A percentile compares a stretch with the other conserved stretches of the same genome.
These are phyloP conservation scores for Poeciliopsis prolifica DNA, from an alignment of 2,113 vertebrate species.

Conservation along the genomic window DNA sequence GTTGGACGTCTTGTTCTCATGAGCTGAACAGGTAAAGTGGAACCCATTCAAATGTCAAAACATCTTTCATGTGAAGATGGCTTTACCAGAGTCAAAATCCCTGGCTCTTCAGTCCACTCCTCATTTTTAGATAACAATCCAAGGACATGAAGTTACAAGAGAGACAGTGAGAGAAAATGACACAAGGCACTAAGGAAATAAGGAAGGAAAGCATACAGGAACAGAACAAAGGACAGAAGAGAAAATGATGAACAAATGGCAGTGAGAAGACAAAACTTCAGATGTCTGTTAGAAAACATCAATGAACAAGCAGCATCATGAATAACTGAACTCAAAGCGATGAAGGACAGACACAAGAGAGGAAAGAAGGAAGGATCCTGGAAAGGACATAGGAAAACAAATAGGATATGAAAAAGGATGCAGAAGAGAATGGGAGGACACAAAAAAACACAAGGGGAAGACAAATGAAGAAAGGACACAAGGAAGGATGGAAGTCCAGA, in stretches of 20 bases:
- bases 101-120: no score
- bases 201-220: not conserved
- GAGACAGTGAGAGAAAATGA: no score
- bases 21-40: not conserved
- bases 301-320: no score
- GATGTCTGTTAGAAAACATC: no score
- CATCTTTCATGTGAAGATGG: not conserved
- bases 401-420: not conserved
- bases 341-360: no score
- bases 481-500: not conserved
- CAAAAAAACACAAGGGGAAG: not conserved
- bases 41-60: not conserved
- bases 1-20: slow-evolving; percentile 1
- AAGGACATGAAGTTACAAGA: not conserved
- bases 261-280: no score
- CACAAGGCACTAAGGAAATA: not conserved
- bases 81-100: no score
- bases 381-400: no score
- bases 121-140: no score
- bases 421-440: not conserved
- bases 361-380: no score
- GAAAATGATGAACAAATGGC: no score
- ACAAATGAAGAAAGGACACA: not conserved
- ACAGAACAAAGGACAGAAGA: not conserved
- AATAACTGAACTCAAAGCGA: no score